These are phyloP conservation scores for Microtus ochrogaster DNA, from an alignment of 2,113 vertebrate species.

Conservation along the genomic window DNA sequence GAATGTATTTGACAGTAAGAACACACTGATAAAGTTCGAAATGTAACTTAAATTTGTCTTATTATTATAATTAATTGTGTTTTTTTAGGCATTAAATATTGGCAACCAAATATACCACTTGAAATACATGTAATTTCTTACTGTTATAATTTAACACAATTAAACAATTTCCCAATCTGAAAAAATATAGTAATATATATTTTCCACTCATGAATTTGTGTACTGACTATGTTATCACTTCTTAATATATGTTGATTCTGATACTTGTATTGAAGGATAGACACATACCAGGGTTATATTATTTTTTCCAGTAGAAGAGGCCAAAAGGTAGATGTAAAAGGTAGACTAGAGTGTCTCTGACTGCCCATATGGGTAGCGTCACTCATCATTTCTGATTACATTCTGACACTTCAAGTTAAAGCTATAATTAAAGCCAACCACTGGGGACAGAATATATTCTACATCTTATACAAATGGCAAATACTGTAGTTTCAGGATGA, in stretches of 20 bases:
- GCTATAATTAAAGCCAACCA: background rate
- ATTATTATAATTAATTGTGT: background rate
- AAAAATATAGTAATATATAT: background rate
- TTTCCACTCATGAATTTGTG: background rate
- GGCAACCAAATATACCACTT: background rate
- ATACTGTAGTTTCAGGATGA: background rate
- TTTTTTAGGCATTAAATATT: background rate
- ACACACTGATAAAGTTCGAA: background rate
- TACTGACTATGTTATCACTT: background rate
- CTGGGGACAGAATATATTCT: fast-evolving
- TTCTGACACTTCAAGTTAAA: background rate
- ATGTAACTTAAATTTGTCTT: background rate
- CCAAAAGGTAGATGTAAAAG: background rate
- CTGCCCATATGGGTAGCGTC: background rate
- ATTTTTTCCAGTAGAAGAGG: background rate
- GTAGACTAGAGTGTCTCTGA: background rate
- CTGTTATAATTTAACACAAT: background rate
- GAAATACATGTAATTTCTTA: background rate
- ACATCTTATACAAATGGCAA: background rate
- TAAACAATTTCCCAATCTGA: background rate
- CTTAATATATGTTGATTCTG: background rate
- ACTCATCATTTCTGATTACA: background rate
- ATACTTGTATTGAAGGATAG: background rate
- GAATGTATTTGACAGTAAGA: background rate
- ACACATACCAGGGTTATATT: background rate